These are phyloP conservation scores for Ginglymostoma cirratum DNA, from an alignment of 2,113 vertebrate species.

Conservation along the genomic window DNA sequence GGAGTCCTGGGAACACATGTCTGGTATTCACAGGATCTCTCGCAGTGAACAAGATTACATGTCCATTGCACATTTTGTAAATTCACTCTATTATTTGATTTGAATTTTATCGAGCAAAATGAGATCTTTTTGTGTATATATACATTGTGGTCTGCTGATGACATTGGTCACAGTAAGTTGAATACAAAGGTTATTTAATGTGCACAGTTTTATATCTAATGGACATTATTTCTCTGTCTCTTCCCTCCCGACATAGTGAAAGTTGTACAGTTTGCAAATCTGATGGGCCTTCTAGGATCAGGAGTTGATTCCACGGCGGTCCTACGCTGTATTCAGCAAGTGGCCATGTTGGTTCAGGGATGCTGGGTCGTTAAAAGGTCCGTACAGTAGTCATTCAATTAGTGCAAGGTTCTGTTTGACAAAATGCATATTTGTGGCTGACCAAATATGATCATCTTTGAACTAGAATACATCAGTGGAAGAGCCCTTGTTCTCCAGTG, in stretches of 20 bases:
- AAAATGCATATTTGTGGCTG: too few species aligned
- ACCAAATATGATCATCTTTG: background rate
- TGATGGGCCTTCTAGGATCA: slow-evolving; percentile 85
- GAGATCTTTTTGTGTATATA: background rate
- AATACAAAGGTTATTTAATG: background rate
- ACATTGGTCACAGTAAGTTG: background rate
- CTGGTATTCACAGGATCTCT: background rate
- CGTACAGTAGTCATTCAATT: slow-evolving; percentile 28
- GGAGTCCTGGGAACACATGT: background rate
- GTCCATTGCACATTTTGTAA: background rate
- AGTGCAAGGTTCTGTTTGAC: background rate
- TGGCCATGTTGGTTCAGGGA: slow-evolving; percentile 93
- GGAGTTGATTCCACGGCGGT: slow-evolving; percentile 78
- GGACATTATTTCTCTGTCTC: background rate
- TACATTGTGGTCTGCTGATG: background rate
- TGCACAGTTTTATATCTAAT: background rate
- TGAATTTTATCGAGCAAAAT: background rate
- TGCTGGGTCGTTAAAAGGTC: slow-evolving; percentile 99
- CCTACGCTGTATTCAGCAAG: slow-evolving; percentile 93
- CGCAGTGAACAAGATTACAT: background rate
- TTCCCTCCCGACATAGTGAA: slow-evolving; percentile 66
- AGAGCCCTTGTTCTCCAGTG: background rate
- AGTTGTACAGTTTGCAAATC: slow-evolving; percentile 87
- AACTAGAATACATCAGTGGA: background rate
- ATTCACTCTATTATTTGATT: background rate